phyloP scores from a whole-genome alignment of 2,888 invertebrate species.

The Chromoteleia sp. region DNA sequence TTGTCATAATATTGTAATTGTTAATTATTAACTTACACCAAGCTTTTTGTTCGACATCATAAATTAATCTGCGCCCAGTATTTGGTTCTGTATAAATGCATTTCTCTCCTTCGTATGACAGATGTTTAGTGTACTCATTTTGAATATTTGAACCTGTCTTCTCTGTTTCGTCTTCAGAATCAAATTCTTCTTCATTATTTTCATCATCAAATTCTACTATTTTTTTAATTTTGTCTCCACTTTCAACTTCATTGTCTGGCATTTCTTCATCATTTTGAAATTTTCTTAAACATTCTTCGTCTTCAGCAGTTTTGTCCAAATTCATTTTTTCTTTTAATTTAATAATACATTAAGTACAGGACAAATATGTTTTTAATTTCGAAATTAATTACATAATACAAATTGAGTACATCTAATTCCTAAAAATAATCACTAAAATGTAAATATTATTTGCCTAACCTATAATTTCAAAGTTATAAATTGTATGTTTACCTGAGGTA shows the following conservation, averaged over 20 bases:
- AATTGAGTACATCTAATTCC: background rate
- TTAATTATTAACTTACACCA: slow-evolving; percentile 76
- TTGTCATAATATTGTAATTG: too few relatives aligned
- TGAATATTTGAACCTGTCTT: slow-evolving; percentile 38
- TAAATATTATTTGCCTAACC: background rate
- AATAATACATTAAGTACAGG: background rate
- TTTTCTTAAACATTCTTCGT: slow-evolving; percentile 1
- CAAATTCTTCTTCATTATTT: slow-evolving; percentile 72
- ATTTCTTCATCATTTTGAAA: slow-evolving; percentile 9
- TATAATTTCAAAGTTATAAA: background rate
- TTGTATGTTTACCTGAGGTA: background rate
- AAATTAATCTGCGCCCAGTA: slow-evolving; percentile 88
- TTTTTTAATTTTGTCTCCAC: background rate
- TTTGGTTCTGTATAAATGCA: slow-evolving; percentile 91
- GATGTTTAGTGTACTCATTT: slow-evolving; percentile 85
- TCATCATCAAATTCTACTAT: slow-evolving; percentile 7
- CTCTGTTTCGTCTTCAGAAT: slow-evolving; percentile 75
- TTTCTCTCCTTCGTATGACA: slow-evolving; percentile 89
- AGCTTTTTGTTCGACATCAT: slow-evolving; percentile 85
- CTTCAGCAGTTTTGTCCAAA: slow-evolving; percentile 10
- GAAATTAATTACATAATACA: background rate
- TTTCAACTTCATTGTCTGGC: background rate
- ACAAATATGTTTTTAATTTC: background rate
- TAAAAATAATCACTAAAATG: background rate
- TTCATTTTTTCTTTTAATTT: slow-evolving; percentile 16